phyloP scores from a whole-genome alignment of 2,888 invertebrate species.

The Sarcophaga caerulescens region DNA sequence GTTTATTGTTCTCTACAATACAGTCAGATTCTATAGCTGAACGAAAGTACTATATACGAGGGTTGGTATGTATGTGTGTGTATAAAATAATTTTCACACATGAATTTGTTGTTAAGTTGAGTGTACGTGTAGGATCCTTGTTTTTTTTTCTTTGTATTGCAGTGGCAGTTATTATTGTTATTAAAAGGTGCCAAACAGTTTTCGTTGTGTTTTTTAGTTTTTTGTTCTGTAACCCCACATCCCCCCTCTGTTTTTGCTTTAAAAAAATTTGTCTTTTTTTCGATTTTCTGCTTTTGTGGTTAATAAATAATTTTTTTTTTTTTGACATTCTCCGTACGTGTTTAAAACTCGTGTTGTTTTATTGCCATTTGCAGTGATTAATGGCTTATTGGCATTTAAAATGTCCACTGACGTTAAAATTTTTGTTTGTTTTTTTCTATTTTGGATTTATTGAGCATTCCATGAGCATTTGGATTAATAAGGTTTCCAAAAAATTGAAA shows the following conservation, averaged over 20 bases:
- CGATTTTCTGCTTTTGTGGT: constrained; percentile 28
- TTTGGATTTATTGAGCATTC: neutral
- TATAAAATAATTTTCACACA: neutral
- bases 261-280: neutral
- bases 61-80: neutral
- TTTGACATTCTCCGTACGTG: constrained; percentile 1
- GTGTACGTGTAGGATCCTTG: neutral
- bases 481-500: neutral
- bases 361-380: constrained; percentile 58
- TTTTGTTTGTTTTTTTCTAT: neutral
- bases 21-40: neutral
- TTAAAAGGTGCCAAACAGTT: constrained; percentile 62
- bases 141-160: neutral
- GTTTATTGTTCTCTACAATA: constrained; percentile 17
- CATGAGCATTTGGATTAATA: neutral
- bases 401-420: constrained; percentile 31
- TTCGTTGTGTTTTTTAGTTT: constrained; percentile 54
- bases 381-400: constrained; percentile 53
- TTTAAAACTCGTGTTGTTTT: constrained; percentile 32
- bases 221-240: neutral
- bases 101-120: too few relatives aligned
- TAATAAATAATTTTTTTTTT: constrained; percentile 46
- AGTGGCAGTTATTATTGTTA: constrained; percentile 46
- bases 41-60: too few relatives aligned
- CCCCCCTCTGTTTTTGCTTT: neutral